Percentiles rank a stretch among this genome's conserved stretches.
These are phyloP conservation scores for Phenganax stokvisi DNA, from an alignment of 92 coral and sea anemone genomes.

Conservation along the genomic window DNA sequence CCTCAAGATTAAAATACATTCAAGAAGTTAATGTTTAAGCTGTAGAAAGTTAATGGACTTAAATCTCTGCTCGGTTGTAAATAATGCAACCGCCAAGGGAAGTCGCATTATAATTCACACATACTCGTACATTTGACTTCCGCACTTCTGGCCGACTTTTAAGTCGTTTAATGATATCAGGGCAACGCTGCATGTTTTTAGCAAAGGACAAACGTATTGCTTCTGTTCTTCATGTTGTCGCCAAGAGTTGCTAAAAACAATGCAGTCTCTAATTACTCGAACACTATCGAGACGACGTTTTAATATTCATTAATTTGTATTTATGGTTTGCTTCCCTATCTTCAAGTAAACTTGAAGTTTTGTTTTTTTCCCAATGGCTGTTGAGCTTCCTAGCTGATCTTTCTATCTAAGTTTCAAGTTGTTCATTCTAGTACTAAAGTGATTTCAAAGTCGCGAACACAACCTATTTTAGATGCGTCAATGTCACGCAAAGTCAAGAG, in stretches of 20 bases:
- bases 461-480: constrained; percentile 6
- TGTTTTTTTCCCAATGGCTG: neutral
- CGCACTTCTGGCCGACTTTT: constrained; percentile 7
- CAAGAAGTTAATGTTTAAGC: constrained; percentile 13
- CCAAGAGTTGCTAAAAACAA: constrained; percentile 17
- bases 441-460: constrained; percentile 22
- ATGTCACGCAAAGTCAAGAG: constrained; percentile 32
- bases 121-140: constrained; percentile 14
- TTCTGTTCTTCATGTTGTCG: constrained; percentile 13
- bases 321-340: constrained; percentile 7
- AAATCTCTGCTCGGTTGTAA: constrained; percentile 7
- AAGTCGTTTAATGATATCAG: constrained; percentile 20
- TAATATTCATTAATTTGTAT: constrained; percentile 22
- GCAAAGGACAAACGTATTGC: neutral
- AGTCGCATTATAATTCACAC: constrained; percentile 13
- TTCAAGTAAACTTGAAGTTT: neutral
- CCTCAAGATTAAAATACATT: constrained; percentile 4
- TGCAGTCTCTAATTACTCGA: constrained; percentile 19
- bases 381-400: constrained; percentile 5
- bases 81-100: constrained; percentile 21
- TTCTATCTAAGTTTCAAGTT: neutral
- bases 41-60: constrained; percentile 16
- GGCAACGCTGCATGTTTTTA: neutral
- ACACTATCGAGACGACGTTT: constrained; percentile 32
- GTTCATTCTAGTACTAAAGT: constrained; percentile 11